A percentile compares a stretch with the other conserved stretches of the same genome.
These are phyloP conservation scores for Xyrichtys novacula DNA, from an alignment of 2,797 vertebrate genomes.

Conservation along the genomic window DNA sequence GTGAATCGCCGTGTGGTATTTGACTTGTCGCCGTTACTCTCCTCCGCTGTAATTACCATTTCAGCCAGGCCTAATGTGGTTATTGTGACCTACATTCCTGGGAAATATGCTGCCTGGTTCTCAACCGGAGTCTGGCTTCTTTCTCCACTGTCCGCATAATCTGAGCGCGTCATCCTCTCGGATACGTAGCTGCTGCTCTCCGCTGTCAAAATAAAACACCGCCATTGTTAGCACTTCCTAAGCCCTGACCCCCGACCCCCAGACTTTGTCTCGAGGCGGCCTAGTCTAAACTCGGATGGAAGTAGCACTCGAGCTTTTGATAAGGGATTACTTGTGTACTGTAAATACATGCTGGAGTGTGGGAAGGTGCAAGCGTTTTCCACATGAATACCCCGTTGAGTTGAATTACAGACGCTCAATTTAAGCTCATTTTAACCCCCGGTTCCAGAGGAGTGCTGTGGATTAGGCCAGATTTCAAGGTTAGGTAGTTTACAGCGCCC, in stretches of 20 bases:
- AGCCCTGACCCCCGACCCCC: conserved; percentile 66
- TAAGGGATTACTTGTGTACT: conserved; percentile 76
- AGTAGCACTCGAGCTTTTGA: conserved; percentile 58
- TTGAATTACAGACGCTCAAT: conserved; percentile 80
- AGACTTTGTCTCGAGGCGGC: conserved; percentile 46
- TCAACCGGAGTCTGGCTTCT: conserved; percentile 53
- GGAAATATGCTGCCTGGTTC: conserved; percentile 63
- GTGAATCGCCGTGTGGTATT: conserved; percentile 56
- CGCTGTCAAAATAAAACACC: conserved; percentile 68
- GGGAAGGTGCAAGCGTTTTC: conserved; percentile 77
- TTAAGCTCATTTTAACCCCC: conserved; percentile 71
- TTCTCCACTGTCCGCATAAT: conserved; percentile 58
- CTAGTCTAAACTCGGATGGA: conserved; percentile 57
- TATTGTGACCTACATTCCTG: conserved; percentile 83
- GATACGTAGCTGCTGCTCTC: conserved; percentile 36
- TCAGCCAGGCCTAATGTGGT: conserved; percentile 79
- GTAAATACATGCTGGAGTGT: conserved; percentile 76
- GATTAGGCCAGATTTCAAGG: conserved; percentile 70
- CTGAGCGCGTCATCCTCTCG: conserved; percentile 51
- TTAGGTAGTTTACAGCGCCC: conserved; percentile 49
- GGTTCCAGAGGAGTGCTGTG: conserved; percentile 22
- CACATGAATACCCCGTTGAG: conserved; percentile 71
- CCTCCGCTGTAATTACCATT: conserved; percentile 73
- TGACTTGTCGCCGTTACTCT: conserved; percentile 49
- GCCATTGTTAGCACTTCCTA: conserved; percentile 80